A percentile compares a stretch with the other conserved stretches of the same genome.
Conservation (phyloP, 2,113 vertebrate genomes). For the Peromyscus leucopus region DNA sequence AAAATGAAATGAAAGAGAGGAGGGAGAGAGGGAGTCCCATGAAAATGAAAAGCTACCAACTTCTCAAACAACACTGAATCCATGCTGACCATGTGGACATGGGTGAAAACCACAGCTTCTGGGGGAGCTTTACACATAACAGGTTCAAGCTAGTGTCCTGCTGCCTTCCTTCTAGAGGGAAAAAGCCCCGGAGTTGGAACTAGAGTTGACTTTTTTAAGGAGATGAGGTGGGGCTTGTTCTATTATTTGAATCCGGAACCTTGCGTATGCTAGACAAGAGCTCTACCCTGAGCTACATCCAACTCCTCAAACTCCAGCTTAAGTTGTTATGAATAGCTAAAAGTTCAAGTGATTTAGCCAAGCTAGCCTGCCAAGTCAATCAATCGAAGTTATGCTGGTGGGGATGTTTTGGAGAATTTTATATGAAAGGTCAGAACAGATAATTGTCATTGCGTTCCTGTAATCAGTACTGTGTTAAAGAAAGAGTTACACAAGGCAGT, state of each 20-base stretch:
- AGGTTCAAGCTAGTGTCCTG: not conserved
- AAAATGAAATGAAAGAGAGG: not conserved
- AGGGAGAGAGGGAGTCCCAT: not conserved
- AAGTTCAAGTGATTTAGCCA: constrained; percentile 55
- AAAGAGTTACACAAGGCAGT: constrained; percentile 22
- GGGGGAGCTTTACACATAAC: constrained; percentile 14
- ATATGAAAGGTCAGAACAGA: constrained; percentile 33
- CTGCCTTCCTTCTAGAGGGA: not conserved
- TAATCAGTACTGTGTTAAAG: constrained; percentile 2
- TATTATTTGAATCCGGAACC: not conserved
- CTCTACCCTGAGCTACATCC: not conserved
- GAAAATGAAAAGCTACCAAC: constrained; percentile 25
- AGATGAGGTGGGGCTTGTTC: not conserved
- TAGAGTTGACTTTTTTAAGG: not conserved
- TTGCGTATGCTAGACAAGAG: not conserved
- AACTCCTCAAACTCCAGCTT: not conserved
- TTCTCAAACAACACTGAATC: constrained; percentile 27
- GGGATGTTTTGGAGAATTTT: constrained; percentile 49
- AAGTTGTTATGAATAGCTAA: constrained; percentile 14
- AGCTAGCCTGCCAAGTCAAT: constrained; percentile 38
- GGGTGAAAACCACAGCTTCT: not conserved
- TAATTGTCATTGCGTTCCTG: constrained; percentile 46
- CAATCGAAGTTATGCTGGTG: constrained; percentile 34
- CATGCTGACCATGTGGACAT: not conserved
- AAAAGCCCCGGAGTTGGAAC: not conserved